Evolutionary conservation across 2,113 vertebrate species (phyloP).

Genomic region (Lepidiolamprologus cunningtoni): DNA sequence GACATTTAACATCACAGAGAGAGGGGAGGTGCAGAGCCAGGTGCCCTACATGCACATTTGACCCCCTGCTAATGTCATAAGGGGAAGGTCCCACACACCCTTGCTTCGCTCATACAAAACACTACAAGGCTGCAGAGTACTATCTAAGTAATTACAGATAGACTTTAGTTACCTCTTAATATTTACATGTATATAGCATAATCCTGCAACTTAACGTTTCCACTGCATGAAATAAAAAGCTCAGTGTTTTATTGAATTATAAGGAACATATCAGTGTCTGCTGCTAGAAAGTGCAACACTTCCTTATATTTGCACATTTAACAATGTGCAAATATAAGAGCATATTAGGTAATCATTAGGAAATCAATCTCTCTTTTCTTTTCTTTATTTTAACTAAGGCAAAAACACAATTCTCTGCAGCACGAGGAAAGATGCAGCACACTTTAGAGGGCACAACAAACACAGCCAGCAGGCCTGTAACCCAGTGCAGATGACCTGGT

Average conservation of each 20-base stretch:
- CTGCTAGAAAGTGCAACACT: background rate
- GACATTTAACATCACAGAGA: conserved; percentile 76
- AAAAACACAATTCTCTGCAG: background rate
- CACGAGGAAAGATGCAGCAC: background rate
- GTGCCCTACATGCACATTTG: conserved; percentile 76
- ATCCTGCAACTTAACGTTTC: background rate
- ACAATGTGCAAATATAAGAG: background rate
- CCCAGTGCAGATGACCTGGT: conserved; percentile 62
- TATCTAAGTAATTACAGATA: background rate
- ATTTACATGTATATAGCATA: background rate
- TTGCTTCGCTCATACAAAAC: conserved; percentile 34
- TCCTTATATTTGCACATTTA: background rate
- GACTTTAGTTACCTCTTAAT: background rate
- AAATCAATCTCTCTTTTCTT: background rate
- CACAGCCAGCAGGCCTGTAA: conserved; percentile 58
- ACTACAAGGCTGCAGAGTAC: background rate
- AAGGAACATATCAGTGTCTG: background rate
- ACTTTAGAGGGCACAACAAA: conserved; percentile 18
- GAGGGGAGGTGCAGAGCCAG: conserved; percentile 66
- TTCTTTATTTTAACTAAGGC: background rate
- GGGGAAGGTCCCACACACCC: conserved; percentile 56
- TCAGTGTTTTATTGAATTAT: background rate
- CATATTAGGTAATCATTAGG: background rate
- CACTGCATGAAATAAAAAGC: background rate
- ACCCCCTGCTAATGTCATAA: conserved; percentile 71